Base-by-base conservation (phyloP, 2,888 invertebrate genomes). In the Neoitamus cyanurus region DNA sequence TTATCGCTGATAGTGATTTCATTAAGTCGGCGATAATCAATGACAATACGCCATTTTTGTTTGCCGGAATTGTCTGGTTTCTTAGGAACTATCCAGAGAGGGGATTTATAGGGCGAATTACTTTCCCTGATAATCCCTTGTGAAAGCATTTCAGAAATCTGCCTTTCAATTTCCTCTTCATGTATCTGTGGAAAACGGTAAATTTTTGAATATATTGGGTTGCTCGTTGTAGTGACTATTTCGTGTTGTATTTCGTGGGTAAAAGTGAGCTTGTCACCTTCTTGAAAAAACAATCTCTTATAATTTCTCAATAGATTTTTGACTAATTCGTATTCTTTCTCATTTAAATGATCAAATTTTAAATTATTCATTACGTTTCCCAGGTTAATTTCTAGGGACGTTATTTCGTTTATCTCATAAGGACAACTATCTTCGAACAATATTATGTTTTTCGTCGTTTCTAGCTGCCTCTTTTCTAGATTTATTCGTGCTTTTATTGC, bases 61-160 rank as follows among this genome's bases (percentile, higher is more conserved):
- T 31, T 72, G 25, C 70, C 75, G 13, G 78, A 82, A 30, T 85
- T 85, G 84, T 88, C 87, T n/a, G 84, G 34, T 85, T 89, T 88
- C 86, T 88, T 89, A 20, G 87, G 87, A n/a, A 88, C 88, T 46
- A 88, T 86, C 87, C 87, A 88, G 28, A 89, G 83, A 13, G 88
- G 88, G n/a, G 86, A 85, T 34, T 84, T 86, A 85, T 88, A 88
- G 13, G 88, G 88, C 1, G 87, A 88, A 77, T 86, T 85, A 30
- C 87, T 88, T 73, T 86, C 87, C 70, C 85, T 84, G 9, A 89
- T 89, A 28, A 89, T 89, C 28, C 84, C 84, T 84, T 82, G 73
- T n/a, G 13, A 11, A 9, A 80, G 34, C 80, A 80, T 80, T 34
- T 80, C 69, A 25, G 25, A n/a, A 31, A 80, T 78, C 30, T 80